Evolutionary conservation across 1,140 invertebrate species (phyloP).

Genomic region (Maconellicoccus hirsutus): DNA sequence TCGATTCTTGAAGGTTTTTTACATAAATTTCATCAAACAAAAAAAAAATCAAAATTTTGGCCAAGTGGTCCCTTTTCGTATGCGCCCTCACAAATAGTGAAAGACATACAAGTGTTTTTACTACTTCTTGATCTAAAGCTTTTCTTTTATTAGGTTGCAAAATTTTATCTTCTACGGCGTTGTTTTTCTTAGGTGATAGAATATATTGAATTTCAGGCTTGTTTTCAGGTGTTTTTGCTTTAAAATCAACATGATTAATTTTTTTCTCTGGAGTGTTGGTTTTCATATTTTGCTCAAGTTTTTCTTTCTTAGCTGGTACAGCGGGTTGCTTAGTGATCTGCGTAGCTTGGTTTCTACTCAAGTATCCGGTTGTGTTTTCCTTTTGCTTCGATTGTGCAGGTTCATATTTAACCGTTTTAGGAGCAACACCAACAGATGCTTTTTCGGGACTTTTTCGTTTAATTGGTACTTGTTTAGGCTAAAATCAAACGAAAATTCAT

Average conservation of each 20-base stretch:
- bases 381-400: not conserved
- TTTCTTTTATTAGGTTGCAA: not conserved
- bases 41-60: too few species aligned
- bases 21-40: too few species aligned
- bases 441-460: not conserved
- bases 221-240: too few species aligned
- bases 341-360: not conserved
- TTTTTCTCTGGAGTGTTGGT: not conserved
- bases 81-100: too few species aligned
- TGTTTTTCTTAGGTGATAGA: not conserved
- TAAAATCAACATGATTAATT: too few species aligned
- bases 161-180: not conserved
- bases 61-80: too few species aligned
- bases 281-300: not conserved
- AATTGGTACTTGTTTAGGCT: not conserved
- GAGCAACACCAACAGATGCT: not conserved
- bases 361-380: not conserved
- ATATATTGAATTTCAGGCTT: too few species aligned
- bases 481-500: not conserved
- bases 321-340: not conserved
- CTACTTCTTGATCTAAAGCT: not conserved
- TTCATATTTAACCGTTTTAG: not conserved
- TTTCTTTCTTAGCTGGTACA: not conserved
- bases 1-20: too few species aligned
- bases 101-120: not conserved